Percentiles rank a stretch among this genome's conserved stretches.
Evolutionary conservation across 1,140 invertebrate species (phyloP).

Genomic region (Antheraea pernyi): DNA sequence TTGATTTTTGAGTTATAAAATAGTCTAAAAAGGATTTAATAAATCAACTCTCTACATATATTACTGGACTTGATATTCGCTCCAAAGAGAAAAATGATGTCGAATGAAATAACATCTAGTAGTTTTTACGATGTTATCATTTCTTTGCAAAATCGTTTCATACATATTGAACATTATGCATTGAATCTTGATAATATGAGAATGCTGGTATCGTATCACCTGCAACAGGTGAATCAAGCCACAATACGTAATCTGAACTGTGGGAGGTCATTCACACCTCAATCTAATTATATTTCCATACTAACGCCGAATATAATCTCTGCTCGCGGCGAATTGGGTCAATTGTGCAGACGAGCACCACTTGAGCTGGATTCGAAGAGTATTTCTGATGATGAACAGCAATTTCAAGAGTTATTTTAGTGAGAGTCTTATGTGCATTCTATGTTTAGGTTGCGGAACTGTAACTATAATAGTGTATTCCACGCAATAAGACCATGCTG

Average conservation of each 20-base stretch:
- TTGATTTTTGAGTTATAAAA: no score
- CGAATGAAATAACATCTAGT: no score
- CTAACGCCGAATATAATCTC: background rate
- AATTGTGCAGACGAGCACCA: slow-evolving; percentile 2
- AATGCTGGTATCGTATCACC: background rate
- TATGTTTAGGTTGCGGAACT: background rate
- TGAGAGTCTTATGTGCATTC: background rate
- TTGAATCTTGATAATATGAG: background rate
- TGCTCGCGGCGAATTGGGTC: background rate
- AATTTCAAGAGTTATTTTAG: no score
- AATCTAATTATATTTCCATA: background rate
- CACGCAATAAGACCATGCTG: no score
- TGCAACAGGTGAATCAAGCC: background rate
- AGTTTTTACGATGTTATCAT: no score
- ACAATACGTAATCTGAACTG: slow-evolving; percentile 2
- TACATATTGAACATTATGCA: no score
- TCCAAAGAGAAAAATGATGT: no score
- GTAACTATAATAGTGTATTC: background rate
- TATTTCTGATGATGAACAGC: background rate
- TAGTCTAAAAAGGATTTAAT: no score
- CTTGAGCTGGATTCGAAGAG: background rate
- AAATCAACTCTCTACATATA: no score
- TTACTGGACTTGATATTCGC: no score
- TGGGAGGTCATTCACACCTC: slow-evolving; percentile 1
- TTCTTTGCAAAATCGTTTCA: no score